Percentiles rank a stretch among this genome's conserved stretches.
Evolutionary conservation across 2,888 invertebrate species (phyloP).

Genomic region (Platycheirus rosarum): DNA sequence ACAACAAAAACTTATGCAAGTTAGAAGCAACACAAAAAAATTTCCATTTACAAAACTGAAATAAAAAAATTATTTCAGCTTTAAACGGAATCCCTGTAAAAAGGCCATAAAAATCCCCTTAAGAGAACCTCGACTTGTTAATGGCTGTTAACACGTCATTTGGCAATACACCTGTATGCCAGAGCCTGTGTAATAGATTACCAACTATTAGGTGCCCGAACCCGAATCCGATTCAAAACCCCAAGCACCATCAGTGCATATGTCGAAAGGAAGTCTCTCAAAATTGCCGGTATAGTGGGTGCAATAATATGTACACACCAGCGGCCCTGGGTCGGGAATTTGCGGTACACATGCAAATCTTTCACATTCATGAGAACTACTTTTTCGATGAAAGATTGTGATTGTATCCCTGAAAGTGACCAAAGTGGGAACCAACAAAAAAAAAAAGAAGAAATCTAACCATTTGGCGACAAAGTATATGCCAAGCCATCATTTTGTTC

Average conservation of each 20-base stretch:
- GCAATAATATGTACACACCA: no score
- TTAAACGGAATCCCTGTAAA: conserved; percentile 73
- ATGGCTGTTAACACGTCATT: conserved; percentile 74
- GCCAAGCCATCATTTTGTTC: conserved; percentile 50
- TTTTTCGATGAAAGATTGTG: conserved; percentile 56
- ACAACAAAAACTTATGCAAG: background rate
- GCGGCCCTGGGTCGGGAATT: conserved; percentile 36
- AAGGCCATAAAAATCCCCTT: conserved; percentile 67
- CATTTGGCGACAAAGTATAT: conserved; percentile 52
- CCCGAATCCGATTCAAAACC: no score
- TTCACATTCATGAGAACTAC: conserved; percentile 35
- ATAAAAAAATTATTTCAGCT: conserved; percentile 58
- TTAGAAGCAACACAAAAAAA: conserved; percentile 10
- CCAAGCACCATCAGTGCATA: conserved; percentile 24
- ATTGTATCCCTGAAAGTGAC: conserved; percentile 54
- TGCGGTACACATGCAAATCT: conserved; percentile 67
- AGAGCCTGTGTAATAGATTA: conserved; percentile 42
- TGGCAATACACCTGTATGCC: conserved; percentile 72
- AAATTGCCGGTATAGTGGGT: conserved; percentile 20
- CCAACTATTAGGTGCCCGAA: conserved; percentile 32
- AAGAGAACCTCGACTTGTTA: conserved; percentile 67
- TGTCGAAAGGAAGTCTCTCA: conserved; percentile 53
- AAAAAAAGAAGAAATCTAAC: conserved; percentile 6
- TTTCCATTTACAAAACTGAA: conserved; percentile 20
- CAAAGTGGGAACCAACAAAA: conserved; percentile 32